These are phyloP conservation scores for Karalla daura DNA, from an alignment of 2,797 vertebrate species.

Conservation along the genomic window DNA sequence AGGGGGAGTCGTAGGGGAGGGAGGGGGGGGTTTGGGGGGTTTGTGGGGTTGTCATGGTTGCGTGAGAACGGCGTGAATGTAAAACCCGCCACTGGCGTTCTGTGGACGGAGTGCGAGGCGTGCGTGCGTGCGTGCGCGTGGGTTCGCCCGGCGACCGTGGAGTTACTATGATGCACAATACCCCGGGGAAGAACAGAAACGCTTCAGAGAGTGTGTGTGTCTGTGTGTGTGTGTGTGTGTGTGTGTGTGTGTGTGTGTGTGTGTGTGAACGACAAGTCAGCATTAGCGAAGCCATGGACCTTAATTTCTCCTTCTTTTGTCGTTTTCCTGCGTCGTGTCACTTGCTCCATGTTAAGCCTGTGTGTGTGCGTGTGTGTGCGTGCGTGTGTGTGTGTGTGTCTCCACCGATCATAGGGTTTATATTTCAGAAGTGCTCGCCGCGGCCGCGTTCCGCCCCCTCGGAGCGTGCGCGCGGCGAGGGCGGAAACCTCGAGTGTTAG, in stretches of 20 bases:
- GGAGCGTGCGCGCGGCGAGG: slow-evolving; percentile 68
- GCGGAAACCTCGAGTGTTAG: slow-evolving; percentile 85
- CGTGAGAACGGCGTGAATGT: slow-evolving; percentile 78
- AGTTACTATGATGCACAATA: slow-evolving; percentile 81
- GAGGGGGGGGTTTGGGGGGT: not conserved
- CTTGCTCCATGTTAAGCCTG: slow-evolving; percentile 53
- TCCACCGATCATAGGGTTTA: slow-evolving; percentile 56
- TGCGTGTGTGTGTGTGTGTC: slow-evolving; percentile 50
- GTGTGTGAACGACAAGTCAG: slow-evolving; percentile 76
- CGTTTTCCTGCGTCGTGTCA: slow-evolving; percentile 49
- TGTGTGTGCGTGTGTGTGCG: slow-evolving; percentile 19
- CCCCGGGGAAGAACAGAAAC: slow-evolving; percentile 45
- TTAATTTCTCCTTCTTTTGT: too few relatives aligned
- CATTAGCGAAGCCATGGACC: slow-evolving; percentile 87
- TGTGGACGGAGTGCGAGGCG: slow-evolving; percentile 54
- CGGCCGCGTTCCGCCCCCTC: slow-evolving; percentile 73
- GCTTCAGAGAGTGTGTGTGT: slow-evolving; percentile 73
- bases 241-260: too few relatives aligned
- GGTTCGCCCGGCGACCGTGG: slow-evolving; percentile 79
- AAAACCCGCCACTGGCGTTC: slow-evolving; percentile 73
- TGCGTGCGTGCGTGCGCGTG: too few relatives aligned
- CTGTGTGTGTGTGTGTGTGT: too few relatives aligned
- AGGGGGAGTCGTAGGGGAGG: not conserved
- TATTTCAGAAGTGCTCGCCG: slow-evolving; percentile 76
- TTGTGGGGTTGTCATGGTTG: not conserved